These are phyloP conservation scores for Hydroisotoma schaefferi DNA, from an alignment of 2,888 invertebrate genomes.

Conservation along the genomic window DNA sequence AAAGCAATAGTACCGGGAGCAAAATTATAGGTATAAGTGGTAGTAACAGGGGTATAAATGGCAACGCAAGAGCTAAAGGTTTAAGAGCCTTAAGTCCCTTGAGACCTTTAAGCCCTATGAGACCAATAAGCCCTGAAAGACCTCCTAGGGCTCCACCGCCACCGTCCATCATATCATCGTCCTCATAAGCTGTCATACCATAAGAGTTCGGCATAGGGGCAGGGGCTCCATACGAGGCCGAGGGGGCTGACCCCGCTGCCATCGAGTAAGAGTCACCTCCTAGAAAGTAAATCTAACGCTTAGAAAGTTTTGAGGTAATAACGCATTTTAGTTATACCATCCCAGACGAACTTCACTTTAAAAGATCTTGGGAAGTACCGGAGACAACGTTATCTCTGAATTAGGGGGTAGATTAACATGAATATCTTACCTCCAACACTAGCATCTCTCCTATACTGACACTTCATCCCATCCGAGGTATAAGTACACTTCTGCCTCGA, in stretches of 20 bases:
- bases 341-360: background rate
- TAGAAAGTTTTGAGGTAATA: no score
- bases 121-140: slow-evolving; percentile 22
- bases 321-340: no score
- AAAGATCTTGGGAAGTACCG: no score
- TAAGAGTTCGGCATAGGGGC: background rate
- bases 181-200: background rate
- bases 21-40: no score
- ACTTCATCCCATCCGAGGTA: slow-evolving; percentile 5
- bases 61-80: background rate
- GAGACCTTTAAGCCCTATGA: slow-evolving; percentile 30
- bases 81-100: slow-evolving; percentile 25
- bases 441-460: slow-evolving; percentile 11
- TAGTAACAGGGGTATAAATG: slow-evolving; percentile 18
- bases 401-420: background rate
- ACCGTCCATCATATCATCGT: background rate
- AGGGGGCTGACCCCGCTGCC: background rate
- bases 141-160: slow-evolving; percentile 19
- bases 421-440: background rate
- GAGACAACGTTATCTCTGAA: no score
- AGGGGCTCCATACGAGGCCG: background rate
- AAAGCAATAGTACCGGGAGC: slow-evolving; percentile 17
- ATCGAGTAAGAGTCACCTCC: background rate
- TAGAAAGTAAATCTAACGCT: no score
- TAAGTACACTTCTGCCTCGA: slow-evolving; percentile 7